Conservation (phyloP, 2,797 vertebrate genomes). For the Sebastes iracundus region DNA sequence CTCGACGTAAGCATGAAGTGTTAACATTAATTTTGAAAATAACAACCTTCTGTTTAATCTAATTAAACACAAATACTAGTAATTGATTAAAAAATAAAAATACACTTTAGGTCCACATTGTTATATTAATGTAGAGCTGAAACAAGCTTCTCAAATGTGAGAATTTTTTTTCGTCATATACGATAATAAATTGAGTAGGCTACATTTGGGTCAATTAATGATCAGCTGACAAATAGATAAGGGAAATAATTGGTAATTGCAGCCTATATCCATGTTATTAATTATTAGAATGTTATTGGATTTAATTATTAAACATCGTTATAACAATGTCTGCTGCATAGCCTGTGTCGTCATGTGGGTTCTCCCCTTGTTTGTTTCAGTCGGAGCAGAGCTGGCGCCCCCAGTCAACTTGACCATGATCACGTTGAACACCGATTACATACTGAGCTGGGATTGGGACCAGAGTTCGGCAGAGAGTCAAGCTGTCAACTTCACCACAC, state of each 20-base stretch:
- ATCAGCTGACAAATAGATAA: not conserved
- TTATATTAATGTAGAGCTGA: not conserved
- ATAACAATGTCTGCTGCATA: no score
- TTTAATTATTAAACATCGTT: not conserved
- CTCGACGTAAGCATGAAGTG: no score
- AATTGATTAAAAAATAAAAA: not conserved
- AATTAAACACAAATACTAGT: not conserved
- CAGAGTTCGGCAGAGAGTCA: not conserved
- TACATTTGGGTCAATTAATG: not conserved
- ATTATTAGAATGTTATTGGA: not conserved
- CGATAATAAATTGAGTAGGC: not conserved
- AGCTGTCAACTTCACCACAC: conserved; percentile 64
- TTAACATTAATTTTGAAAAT: no score
- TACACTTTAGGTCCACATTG: not conserved
- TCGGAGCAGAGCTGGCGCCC: not conserved
- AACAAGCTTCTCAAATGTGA: not conserved
- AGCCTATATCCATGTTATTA: not conserved
- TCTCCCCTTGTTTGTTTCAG: conserved; percentile 21
- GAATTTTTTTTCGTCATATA: not conserved
- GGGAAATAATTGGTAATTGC: not conserved
- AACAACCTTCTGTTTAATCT: not conserved
- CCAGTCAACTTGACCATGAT: conserved; percentile 60
- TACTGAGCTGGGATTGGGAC: conserved; percentile 69
- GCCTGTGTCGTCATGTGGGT: not conserved
- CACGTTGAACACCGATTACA: conserved; percentile 77